A percentile compares a stretch with the other conserved stretches of the same genome.
Conservation (phyloP, 2,888 invertebrate species). For the Oithona nana region DNA sequence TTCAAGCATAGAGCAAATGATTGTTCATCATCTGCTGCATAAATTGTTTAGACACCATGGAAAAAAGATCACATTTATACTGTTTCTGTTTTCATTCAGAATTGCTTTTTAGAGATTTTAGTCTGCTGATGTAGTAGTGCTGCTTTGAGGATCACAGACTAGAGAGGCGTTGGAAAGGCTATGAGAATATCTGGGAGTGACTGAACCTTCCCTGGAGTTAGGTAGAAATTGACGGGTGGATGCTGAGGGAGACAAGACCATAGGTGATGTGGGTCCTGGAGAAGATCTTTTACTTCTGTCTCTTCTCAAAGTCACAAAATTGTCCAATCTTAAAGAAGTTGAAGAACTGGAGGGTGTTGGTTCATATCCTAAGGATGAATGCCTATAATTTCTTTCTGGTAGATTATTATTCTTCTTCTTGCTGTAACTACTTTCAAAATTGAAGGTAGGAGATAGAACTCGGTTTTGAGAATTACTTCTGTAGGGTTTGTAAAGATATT, state of each 20-base stretch:
- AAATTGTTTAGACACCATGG: too few relatives aligned
- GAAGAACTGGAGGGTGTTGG: neutral
- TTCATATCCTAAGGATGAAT: neutral
- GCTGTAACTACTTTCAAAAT: neutral
- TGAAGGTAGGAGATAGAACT: neutral
- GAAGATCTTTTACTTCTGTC: neutral
- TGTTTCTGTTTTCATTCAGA: neutral
- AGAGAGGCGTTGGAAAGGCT: neutral
- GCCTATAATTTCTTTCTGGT: neutral
- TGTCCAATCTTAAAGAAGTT: neutral
- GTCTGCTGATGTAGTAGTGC: too few relatives aligned
- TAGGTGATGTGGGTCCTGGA: neutral
- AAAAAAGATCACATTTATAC: neutral
- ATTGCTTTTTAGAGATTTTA: too few relatives aligned
- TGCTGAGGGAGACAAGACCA: neutral
- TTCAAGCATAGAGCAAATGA: neutral
- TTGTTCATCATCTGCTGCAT: too few relatives aligned
- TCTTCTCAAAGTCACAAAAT: neutral
- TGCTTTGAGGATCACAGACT: too few relatives aligned
- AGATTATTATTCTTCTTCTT: neutral
- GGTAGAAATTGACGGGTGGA: neutral
- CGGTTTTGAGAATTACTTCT: neutral
- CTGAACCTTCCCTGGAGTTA: neutral
- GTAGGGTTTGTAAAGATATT: neutral
- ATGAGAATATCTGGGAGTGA: neutral